phyloP scores from a whole-genome alignment of 2,113 vertebrate species.

The Thunnus maccoyii region DNA sequence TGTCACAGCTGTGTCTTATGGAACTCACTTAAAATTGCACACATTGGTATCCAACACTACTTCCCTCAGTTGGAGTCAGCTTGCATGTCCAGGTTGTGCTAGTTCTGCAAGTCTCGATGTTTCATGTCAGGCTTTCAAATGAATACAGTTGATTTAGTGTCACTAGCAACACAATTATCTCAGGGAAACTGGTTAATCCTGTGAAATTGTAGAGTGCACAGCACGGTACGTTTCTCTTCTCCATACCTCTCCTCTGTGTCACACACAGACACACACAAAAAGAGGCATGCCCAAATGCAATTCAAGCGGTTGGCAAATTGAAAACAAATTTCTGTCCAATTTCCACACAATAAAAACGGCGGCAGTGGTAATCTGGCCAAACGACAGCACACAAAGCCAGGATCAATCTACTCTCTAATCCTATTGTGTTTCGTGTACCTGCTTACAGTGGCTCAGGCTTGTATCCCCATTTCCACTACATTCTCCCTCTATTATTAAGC shows the following conservation, averaged over 20 bases:
- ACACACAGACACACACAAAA: slow-evolving; percentile 28
- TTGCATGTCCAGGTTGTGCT: background rate
- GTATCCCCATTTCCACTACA: slow-evolving; percentile 65
- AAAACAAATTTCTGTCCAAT: slow-evolving; percentile 79
- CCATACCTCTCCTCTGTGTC: slow-evolving; percentile 27
- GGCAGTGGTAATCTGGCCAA: slow-evolving; percentile 76
- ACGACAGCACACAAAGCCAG: slow-evolving; percentile 74
- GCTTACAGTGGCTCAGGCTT: slow-evolving; percentile 72
- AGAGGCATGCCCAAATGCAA: slow-evolving; percentile 58
- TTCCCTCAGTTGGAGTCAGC: background rate
- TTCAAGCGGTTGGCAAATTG: slow-evolving; percentile 69
- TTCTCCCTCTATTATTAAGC: slow-evolving; percentile 73
- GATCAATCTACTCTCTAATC: slow-evolving; percentile 75
- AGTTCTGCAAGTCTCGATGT: slow-evolving; percentile 18
- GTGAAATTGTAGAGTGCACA: slow-evolving; percentile 49
- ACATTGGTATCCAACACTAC: slow-evolving; percentile 7
- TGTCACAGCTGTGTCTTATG: slow-evolving; percentile 9
- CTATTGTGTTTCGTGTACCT: slow-evolving; percentile 78
- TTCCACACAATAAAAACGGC: slow-evolving; percentile 71
- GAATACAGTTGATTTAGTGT: slow-evolving; percentile 51
- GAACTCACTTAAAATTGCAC: slow-evolving; percentile 15
- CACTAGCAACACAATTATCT: slow-evolving; percentile 36
- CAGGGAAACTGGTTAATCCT: slow-evolving; percentile 61
- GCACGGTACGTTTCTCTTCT: slow-evolving; percentile 17
- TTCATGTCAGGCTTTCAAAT: slow-evolving; percentile 41